Conservation (phyloP, 2,113 vertebrate species). For the Podarcis cretensis region DNA sequence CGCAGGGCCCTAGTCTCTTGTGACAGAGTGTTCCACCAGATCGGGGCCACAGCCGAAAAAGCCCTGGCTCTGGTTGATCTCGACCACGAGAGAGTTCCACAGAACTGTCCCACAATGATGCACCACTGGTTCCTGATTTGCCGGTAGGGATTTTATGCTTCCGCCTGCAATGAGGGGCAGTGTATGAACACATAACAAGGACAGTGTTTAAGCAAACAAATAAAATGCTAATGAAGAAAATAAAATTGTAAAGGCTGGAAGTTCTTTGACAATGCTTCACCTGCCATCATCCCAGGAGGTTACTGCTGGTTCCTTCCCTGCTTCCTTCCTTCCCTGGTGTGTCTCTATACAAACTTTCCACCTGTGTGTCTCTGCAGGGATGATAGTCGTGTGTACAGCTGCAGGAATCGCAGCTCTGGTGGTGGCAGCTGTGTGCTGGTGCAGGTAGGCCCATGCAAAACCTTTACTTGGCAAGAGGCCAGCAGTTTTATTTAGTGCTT, state of each 20-base stretch:
- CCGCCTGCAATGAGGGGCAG: not conserved
- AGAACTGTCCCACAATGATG: too few relatives aligned
- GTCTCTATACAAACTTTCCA: too few relatives aligned
- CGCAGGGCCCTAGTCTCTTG: too few relatives aligned
- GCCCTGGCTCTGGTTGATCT: too few relatives aligned
- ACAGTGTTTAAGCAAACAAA: not conserved
- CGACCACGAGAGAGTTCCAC: too few relatives aligned
- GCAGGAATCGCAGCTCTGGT: slow-evolving; percentile 78
- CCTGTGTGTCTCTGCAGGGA: slow-evolving; percentile 71
- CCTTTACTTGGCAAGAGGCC: rapidly evolving
- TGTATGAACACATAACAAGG: not conserved
- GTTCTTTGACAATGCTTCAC: not conserved
- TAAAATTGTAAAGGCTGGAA: not conserved
- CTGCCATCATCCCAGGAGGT: not conserved
- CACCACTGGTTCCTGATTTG: not conserved
- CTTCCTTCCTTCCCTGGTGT: not conserved
- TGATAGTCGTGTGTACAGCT: slow-evolving; percentile 81
- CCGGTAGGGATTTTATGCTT: not conserved
- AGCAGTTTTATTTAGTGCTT: not conserved
- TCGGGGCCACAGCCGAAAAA: too few relatives aligned
- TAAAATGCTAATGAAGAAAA: not conserved
- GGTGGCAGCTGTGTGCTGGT: slow-evolving; percentile 84
- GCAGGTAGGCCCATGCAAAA: slow-evolving; percentile 78
- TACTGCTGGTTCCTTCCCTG: not conserved
- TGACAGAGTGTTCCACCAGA: too few relatives aligned